Percentiles rank a stretch among this genome's conserved stretches.
These are phyloP conservation scores for Phylloscopus trochiloides DNA, from an alignment of 2,113 vertebrate species.

Conservation along the genomic window DNA sequence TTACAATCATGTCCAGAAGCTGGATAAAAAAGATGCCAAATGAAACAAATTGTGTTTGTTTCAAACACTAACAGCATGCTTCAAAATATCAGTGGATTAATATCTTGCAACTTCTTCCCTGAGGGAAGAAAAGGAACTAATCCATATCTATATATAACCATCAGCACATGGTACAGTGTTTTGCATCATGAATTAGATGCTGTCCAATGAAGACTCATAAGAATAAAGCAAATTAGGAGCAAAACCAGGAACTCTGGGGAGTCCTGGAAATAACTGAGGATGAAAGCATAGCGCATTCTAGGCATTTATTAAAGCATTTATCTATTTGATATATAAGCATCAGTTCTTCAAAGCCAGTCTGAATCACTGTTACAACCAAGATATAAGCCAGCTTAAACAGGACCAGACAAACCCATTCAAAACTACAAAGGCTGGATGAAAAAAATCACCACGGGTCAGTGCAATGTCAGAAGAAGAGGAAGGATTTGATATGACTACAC, in stretches of 20 bases:
- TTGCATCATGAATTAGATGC: background rate
- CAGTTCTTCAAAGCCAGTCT: background rate
- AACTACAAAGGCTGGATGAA: background rate
- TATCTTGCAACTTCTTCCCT: background rate
- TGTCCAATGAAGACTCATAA: background rate
- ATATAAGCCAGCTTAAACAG: background rate
- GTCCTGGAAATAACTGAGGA: background rate
- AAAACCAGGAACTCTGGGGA: background rate
- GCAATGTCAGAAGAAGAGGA: background rate
- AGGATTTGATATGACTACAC: background rate
- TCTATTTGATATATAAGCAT: background rate
- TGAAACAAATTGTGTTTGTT: background rate
- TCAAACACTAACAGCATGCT: background rate
- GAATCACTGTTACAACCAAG: background rate
- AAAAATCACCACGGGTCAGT: background rate
- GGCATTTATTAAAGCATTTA: background rate
- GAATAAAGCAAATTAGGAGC: slow-evolving; percentile 3
- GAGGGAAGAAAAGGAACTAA: background rate
- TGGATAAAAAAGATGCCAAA: background rate
- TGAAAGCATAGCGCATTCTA: background rate
- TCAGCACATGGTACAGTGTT: background rate
- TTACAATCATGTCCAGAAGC: background rate
- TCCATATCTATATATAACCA: background rate
- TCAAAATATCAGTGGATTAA: background rate
- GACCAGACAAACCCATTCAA: background rate